A percentile compares a stretch with the other conserved stretches of the same genome.
Evolutionary conservation across 2,113 vertebrate species (phyloP).

Genomic region (Corydoras maculifer): DNA sequence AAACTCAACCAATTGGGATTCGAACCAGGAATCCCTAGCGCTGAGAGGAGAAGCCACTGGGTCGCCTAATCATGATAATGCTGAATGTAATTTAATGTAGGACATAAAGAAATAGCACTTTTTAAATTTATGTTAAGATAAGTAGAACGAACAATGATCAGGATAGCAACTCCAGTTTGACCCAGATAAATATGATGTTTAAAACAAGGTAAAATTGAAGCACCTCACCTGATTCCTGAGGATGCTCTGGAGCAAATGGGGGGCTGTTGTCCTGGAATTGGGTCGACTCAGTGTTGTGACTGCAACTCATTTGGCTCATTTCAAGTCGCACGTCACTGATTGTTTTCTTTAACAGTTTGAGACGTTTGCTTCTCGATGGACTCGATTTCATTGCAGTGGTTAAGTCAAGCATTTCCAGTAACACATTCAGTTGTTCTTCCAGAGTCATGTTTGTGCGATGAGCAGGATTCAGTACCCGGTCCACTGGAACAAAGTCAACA

Average conservation of each 20-base stretch:
- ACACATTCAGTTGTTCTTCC: constrained; percentile 83
- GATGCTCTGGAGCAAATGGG: constrained; percentile 7
- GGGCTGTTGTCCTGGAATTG: constrained; percentile 53
- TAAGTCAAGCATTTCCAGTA: constrained; percentile 89
- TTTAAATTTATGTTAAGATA: too few species aligned
- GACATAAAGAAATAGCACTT: too few species aligned
- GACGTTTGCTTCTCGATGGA: constrained; percentile 87
- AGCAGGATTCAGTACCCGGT: constrained; percentile 81
- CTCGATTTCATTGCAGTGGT: constrained; percentile 91
- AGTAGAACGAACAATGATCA: too few species aligned
- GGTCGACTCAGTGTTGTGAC: constrained; percentile 46
- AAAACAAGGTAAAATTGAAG: too few species aligned
- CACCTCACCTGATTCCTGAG: too few species aligned
- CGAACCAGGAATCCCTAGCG: too few species aligned
- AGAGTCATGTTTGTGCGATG: constrained; percentile 75
- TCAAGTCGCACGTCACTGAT: constrained; percentile 79
- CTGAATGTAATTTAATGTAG: too few species aligned
- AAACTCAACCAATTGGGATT: too few species aligned
- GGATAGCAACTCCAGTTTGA: too few species aligned
- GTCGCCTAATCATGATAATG: too few species aligned
- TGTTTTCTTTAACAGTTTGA: constrained; percentile 87
- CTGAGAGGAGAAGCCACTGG: too few species aligned
- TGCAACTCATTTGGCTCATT: constrained; percentile 73
- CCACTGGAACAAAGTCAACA: constrained; percentile 67
- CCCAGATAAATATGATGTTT: too few species aligned